These are phyloP conservation scores for Lacerta viridis DNA, from an alignment of 2,797 vertebrate species.

Conservation along the genomic window DNA sequence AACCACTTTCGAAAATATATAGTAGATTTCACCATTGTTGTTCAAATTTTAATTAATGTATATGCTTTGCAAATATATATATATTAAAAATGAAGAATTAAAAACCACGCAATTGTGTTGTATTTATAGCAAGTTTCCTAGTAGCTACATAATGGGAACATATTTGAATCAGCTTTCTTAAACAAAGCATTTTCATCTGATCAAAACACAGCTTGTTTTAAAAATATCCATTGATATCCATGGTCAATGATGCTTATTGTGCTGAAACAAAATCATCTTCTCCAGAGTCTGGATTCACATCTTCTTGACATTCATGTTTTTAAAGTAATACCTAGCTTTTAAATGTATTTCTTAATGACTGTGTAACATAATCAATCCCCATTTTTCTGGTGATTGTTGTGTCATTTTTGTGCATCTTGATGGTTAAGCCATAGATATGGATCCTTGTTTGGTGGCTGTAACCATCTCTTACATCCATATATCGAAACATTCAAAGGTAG, in stretches of 20 bases:
- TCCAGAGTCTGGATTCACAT: conserved; percentile 56
- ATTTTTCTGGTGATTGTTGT: conserved; percentile 71
- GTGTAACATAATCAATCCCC: conserved; percentile 64
- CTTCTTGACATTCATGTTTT: conserved; percentile 64
- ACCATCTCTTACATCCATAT: conserved; percentile 60
- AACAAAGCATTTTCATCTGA: conserved; percentile 71
- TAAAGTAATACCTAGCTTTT: conserved; percentile 67
- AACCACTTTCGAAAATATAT: no score
- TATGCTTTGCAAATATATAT: conserved; percentile 25
- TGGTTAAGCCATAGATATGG: conserved; percentile 57
- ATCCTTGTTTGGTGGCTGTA: conserved; percentile 59
- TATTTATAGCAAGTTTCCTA: conserved; percentile 44
- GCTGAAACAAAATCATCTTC: conserved; percentile 70
- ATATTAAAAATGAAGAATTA: conserved; percentile 43
- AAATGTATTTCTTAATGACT: conserved; percentile 69
- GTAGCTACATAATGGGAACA: conserved; percentile 60
- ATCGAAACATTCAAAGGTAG: conserved; percentile 50
- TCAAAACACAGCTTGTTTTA: conserved; percentile 71
- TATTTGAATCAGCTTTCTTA: conserved; percentile 63
- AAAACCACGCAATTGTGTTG: conserved; percentile 25
- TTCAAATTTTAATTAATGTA: conserved; percentile 13
- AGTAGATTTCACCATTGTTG: conserved; percentile 3
- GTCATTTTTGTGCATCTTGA: conserved; percentile 43
- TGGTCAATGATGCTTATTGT: conserved; percentile 77
- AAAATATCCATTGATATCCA: conserved; percentile 74